These are phyloP conservation scores for Polyommatus icarus DNA, from an alignment of 2,888 invertebrate genomes.

Conservation along the genomic window DNA sequence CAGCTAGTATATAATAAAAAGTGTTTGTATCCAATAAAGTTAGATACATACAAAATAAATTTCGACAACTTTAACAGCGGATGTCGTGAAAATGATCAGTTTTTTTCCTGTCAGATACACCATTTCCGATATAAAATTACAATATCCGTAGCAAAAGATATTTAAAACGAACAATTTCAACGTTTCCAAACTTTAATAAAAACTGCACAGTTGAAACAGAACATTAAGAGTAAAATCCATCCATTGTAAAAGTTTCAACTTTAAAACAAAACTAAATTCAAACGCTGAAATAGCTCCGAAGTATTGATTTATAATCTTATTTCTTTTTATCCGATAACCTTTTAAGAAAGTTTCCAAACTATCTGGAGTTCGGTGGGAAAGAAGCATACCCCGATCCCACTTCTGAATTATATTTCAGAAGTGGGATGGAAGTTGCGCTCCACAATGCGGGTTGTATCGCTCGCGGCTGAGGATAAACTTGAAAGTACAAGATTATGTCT, in stretches of 20 bases:
- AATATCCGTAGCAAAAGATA: not conserved
- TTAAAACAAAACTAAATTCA: constrained; percentile 31
- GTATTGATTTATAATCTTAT: constrained; percentile 31
- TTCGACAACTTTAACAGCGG: not conserved
- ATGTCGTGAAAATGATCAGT: not conserved
- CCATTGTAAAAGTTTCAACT: constrained; percentile 29
- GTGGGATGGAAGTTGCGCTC: constrained; percentile 39
- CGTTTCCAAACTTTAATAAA: constrained; percentile 8
- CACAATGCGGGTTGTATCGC: constrained; percentile 32
- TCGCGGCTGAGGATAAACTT: constrained; percentile 28
- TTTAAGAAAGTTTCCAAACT: constrained; percentile 53
- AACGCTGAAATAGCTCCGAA: constrained; percentile 28
- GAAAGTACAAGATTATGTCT: constrained; percentile 28
- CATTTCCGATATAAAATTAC: not conserved
- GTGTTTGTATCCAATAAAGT: too few species aligned
- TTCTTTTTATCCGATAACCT: constrained; percentile 50
- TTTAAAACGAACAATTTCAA: not conserved
- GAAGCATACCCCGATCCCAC: constrained; percentile 48
- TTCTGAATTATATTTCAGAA: constrained; percentile 46
- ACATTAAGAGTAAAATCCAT: constrained; percentile 8
- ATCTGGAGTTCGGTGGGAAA: constrained; percentile 50
- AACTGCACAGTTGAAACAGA: constrained; percentile 21
- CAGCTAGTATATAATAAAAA: too few species aligned
- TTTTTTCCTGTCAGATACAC: not conserved
- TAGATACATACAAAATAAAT: not conserved